Evolutionary conservation across 2,797 vertebrate species (phyloP), one percentile per base, ranked within the genome.

Genomic region (Iguana delicatissima): DNA sequence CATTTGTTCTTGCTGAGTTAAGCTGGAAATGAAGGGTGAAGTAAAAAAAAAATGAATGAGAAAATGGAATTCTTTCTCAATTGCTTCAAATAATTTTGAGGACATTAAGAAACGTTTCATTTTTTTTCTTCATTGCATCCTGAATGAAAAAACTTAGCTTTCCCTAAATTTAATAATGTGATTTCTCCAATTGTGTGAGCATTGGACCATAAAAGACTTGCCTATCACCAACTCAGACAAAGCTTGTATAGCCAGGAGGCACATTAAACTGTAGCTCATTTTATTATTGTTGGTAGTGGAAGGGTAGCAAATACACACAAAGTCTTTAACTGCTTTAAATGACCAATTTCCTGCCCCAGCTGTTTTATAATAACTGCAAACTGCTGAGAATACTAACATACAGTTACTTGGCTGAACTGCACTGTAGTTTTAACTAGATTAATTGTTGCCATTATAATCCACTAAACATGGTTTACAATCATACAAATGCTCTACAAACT

Each of bases 1-100:
- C 92, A 97, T 88, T 96, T 98, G 98, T 82, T 99, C 99, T 94
- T 98, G 98, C 74, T 98, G 98, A 91, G 98, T 99, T 90, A 99
- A 96, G 96, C 99, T 99, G 92, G 89, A 96, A 95, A 91, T 84
- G 84, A 88, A 74, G 89, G 88, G 91, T 1, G 76, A 87, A 91
- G 76, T 88, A 4, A 92, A 69, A 94, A 93, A 46, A 93, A 95
- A 93, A 46, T 0, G 42, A 92, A 86, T 46, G 74, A 80, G 89
- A 92, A 95, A 92, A 80, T 2, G 67, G n/a, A 24, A 8, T 10
- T 67, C 62, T 90, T 85, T 81, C 35, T 62, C 32, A 69, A n/a
- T 35, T 76, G 80, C 35, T 89, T 76, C 52, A 9, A 91, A 50
- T 26, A 59, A 73, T 79, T 64, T 50, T 87, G 12, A 0, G 16